These are phyloP conservation scores for Paguma larvata DNA, from an alignment of 2,797 vertebrate species.

Conservation along the genomic window DNA sequence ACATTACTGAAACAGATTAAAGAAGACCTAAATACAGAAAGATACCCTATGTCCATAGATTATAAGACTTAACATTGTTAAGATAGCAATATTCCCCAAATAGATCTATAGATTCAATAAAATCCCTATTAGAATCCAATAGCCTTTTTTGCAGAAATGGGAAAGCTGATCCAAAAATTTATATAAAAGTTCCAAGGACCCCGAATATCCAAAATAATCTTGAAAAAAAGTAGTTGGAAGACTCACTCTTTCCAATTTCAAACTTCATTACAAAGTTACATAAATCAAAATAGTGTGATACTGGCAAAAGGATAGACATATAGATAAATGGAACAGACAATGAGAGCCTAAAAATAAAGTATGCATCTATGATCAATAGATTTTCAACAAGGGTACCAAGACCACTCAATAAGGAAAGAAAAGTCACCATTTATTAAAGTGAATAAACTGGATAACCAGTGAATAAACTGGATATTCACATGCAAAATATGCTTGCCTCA, in stretches of 20 bases:
- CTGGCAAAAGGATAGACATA: background rate
- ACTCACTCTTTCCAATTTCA: conserved; percentile 28
- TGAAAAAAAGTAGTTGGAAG: conserved; percentile 29
- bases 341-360: conserved; percentile 42
- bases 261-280: conserved; percentile 17
- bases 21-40: conserved; percentile 26
- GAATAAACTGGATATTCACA: background rate
- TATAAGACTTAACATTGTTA: conserved; percentile 35
- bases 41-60: background rate
- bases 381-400: conserved; percentile 19
- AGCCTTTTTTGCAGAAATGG: conserved; percentile 15
- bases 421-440: background rate
- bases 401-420: background rate
- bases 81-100: background rate
- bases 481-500: conserved; percentile 15
- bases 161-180: conserved; percentile 45
- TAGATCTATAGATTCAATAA: background rate
- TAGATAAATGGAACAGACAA: background rate
- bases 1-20: conserved; percentile 46
- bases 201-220: conserved; percentile 33
- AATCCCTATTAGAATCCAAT: conserved; percentile 39
- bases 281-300: background rate
- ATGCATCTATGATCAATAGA: background rate
- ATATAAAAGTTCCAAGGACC: background rate
- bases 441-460: no score